A percentile compares a stretch with the other conserved stretches of the same genome.
These are phyloP conservation scores for Myathropa florea DNA, from an alignment of 2,888 invertebrate species.

Conservation along the genomic window DNA sequence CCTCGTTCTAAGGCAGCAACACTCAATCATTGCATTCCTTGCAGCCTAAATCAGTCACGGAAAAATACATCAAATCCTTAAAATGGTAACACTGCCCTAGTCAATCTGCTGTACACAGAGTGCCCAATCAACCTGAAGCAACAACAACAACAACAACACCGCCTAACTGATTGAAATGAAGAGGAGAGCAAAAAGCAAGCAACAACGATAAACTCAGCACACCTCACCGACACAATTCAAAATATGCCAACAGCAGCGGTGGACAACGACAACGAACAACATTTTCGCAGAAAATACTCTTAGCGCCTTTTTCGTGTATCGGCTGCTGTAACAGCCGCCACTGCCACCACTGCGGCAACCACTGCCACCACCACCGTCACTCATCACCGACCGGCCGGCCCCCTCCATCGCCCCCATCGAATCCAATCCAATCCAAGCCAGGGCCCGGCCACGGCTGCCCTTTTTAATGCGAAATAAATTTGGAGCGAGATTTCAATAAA, in stretches of 20 bases:
- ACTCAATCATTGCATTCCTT: too few relatives aligned
- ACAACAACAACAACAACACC: background rate
- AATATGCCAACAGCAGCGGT: conserved; percentile 67
- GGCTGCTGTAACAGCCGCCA: conserved; percentile 62
- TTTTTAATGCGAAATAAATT: conserved; percentile 68
- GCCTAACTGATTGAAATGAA: background rate
- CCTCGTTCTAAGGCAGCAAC: too few relatives aligned
- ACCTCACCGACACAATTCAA: conserved; percentile 68
- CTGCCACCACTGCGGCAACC: conserved; percentile 22
- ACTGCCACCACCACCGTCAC: conserved; percentile 26
- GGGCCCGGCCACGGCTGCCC: conserved; percentile 10
- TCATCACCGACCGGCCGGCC: background rate
- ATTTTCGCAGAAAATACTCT: conserved; percentile 71
- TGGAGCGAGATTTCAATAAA: conserved; percentile 71
- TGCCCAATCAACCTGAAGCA: background rate
- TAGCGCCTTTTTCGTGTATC: conserved; percentile 71
- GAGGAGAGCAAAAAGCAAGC: background rate
- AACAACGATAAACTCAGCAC: background rate
- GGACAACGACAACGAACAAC: conserved; percentile 69
- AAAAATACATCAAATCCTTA: background rate
- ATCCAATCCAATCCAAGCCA: too few relatives aligned
- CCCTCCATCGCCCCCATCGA: too few relatives aligned
- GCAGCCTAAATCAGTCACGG: background rate
- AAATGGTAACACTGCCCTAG: background rate
- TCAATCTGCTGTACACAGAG: background rate